Base-by-base conservation (phyloP, 2,797 vertebrate species). In the Halcyon chelicuti region DNA sequence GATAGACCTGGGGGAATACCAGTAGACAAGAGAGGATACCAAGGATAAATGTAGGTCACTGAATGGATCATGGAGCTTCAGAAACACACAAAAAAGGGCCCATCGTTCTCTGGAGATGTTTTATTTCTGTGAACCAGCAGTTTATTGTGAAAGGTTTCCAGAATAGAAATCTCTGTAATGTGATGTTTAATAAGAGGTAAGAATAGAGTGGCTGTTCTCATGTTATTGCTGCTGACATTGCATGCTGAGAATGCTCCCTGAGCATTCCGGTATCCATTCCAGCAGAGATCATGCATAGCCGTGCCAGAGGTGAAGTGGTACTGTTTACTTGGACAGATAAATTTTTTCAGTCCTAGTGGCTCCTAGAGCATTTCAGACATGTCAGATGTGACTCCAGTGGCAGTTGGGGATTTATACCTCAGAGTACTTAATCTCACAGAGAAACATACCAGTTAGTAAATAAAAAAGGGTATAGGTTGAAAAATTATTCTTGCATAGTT, bases 21-120 rank as follows among this genome's bases (percentile, higher is more conserved):
- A 40, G 19, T 29, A 82, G 68, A 70, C 15, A 61, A 47, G 66
- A 91, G 40, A 74, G 52, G 44, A 54, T 9, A 4, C 62, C 35
- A 70, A 58, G 67, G 72, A 55, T 60, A 82, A 85, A 83, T 86
- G 70, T 22, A 91, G 77, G 92, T 95, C 88, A 91, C 77, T 2
- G 5, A 54, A 26, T 51, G 62, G 61, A 70, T 92, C 4, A 4
- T 22, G 52, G 49, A 42, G 44, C 46, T 83, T 96, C 58, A 92
- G 71, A 94, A 86, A 29, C 1, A 2, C 44, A 46, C 8, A 35
- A 35, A 35, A 35, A 35, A 84, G 71, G 17, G 20, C 67, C 73
- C 12, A 1, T 57, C 40, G 42, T 71, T 80, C 71, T 76, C 25
- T 65, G 54, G 74, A 58, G 61, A 11, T 52, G 26, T 60, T 78